phyloP scores from a whole-genome alignment of 2,113 vertebrate species.

The Cavia porcellus region DNA sequence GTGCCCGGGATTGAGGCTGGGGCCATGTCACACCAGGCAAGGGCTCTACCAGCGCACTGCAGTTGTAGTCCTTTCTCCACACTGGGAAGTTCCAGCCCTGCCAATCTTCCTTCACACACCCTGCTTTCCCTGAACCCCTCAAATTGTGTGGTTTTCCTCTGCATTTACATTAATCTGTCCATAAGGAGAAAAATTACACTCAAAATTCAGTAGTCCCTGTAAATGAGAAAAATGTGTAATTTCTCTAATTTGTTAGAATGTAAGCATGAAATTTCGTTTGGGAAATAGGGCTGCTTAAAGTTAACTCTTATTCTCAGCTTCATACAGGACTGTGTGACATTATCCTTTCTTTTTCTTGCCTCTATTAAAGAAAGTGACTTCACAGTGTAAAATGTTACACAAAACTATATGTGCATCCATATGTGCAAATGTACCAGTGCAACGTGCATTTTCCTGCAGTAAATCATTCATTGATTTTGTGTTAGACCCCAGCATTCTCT shows the following conservation, averaged over 20 bases:
- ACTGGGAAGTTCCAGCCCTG: conserved; percentile 6
- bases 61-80: background rate
- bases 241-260: conserved; percentile 25
- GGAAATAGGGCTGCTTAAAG: conserved; percentile 8
- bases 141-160: background rate
- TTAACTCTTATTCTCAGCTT: conserved; percentile 61
- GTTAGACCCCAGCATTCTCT: background rate
- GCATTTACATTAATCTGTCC: conserved; percentile 38
- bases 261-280: conserved; percentile 48
- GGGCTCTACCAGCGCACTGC: background rate
- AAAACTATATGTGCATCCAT: background rate
- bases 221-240: conserved; percentile 9
- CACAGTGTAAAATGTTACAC: conserved; percentile 25
- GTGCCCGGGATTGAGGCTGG: background rate
- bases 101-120: background rate
- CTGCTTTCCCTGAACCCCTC: background rate
- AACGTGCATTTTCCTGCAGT: background rate
- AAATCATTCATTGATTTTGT: conserved; percentile 8
- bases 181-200: conserved; percentile 46
- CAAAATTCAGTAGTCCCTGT: conserved; percentile 57
- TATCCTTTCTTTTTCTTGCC: conserved; percentile 9
- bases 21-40: background rate
- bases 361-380: conserved; percentile 51
- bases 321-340: background rate
- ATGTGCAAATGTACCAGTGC: background rate